Conservation (phyloP, 2,888 invertebrate genomes). For the Lasioglossum leucozonium region DNA sequence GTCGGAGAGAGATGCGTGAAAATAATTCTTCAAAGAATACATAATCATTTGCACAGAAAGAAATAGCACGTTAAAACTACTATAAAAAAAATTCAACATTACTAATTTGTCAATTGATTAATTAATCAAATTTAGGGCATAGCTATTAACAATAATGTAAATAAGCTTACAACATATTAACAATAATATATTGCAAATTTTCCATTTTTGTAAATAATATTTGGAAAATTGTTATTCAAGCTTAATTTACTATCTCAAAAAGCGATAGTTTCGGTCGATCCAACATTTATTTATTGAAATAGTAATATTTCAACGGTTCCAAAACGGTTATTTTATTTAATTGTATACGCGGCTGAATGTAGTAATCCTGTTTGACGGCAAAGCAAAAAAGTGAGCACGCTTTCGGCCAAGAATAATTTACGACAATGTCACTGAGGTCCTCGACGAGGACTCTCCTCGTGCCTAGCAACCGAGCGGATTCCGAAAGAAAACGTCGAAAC, state of each 20-base stretch:
- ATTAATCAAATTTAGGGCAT: not conserved
- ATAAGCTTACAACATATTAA: not conserved
- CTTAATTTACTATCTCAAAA: not conserved
- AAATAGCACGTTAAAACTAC: not conserved
- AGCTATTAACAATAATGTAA: not conserved
- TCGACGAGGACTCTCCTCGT: not conserved
- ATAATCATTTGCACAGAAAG: not conserved
- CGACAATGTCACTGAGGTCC: slow-evolving; percentile 29
- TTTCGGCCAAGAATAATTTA: slow-evolving; percentile 19
- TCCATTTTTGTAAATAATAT: not conserved
- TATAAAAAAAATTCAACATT: not conserved
- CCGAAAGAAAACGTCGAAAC: slow-evolving; percentile 46
- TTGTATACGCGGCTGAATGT: not conserved
- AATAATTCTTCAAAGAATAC: not conserved
- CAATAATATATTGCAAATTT: not conserved
- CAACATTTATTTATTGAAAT: not conserved
- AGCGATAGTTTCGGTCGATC: not conserved
- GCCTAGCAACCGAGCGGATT: slow-evolving; percentile 50
- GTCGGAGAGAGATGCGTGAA: not conserved
- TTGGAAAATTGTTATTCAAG: not conserved
- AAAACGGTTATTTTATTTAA: not conserved
- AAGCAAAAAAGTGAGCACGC: slow-evolving; percentile 16
- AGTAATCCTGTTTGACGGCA: not conserved
- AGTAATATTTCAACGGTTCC: not conserved
- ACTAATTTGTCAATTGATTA: not conserved